A percentile compares a stretch with the other conserved stretches of the same genome.
These are phyloP conservation scores for Epistrophe eligans DNA, from an alignment of 2,888 invertebrate genomes.

Conservation along the genomic window DNA sequence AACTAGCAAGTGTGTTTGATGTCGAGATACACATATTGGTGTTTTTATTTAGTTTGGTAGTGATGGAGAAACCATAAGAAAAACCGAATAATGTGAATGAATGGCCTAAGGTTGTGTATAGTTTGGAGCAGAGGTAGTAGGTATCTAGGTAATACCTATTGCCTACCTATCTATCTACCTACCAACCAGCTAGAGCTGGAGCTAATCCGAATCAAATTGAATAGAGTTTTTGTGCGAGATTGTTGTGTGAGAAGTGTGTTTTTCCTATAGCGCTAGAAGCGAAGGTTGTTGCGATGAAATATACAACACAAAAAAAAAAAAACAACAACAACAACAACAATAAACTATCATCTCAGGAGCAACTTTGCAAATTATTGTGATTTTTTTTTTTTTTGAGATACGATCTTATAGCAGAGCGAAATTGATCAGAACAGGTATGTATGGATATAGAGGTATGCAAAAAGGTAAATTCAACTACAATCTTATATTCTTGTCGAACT, in stretches of 20 bases:
- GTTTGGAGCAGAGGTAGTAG: neutral
- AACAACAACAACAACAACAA: conserved; percentile 32
- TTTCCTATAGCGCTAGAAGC: conserved; percentile 24
- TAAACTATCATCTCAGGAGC: conserved; percentile 40
- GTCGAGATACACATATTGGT: neutral
- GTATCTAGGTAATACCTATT: neutral
- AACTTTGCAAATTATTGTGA: conserved; percentile 62
- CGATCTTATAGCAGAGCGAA: conserved; percentile 45
- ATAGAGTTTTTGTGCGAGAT: conserved; percentile 34
- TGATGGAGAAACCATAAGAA: conserved; percentile 68
- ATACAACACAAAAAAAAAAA: conserved; percentile 10
- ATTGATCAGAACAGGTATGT: conserved; percentile 68
- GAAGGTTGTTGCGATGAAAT: conserved; percentile 49
- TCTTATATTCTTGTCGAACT: neutral
- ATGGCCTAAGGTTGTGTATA: conserved; percentile 59
- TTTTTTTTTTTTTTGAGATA: conserved; percentile 46
- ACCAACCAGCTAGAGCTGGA: neutral
- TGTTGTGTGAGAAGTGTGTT: conserved; percentile 29
- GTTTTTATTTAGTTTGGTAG: conserved; percentile 5
- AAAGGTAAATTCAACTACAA: conserved; percentile 43
- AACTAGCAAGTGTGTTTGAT: conserved; percentile 10
- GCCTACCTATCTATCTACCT: no score
- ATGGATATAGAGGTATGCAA: neutral
- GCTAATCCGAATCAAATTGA: conserved; percentile 60
- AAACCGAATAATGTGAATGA: conserved; percentile 70